phyloP scores from a whole-genome alignment of 2,797 vertebrate species.

The Enoplosus armatus region DNA sequence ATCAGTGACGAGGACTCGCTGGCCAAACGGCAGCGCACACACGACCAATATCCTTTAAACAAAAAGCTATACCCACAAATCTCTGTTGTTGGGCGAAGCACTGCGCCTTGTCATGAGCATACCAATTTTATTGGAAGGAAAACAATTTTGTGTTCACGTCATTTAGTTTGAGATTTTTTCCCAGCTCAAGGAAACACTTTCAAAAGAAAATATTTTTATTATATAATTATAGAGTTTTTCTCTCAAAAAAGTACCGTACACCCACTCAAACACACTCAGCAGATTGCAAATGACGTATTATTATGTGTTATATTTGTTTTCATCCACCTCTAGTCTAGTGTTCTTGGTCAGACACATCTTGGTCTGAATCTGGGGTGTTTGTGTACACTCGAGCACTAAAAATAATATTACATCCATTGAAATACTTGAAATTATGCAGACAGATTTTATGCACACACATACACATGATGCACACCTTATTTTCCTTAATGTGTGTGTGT shows the following conservation, averaged over 20 bases:
- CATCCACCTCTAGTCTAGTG: background rate
- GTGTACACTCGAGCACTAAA: too few species aligned
- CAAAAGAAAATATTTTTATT: too few species aligned
- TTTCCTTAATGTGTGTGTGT: constrained; percentile 86
- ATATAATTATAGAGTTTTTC: too few species aligned
- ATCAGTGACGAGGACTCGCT: constrained; percentile 98
- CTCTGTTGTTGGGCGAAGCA: background rate
- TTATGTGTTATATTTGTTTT: background rate
- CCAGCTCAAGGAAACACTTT: background rate
- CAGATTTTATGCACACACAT: background rate
- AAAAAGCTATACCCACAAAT: background rate
- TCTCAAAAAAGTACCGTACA: background rate
- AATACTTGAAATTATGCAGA: background rate
- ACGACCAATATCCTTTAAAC: constrained; percentile 95
- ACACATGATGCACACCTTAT: fast-evolving
- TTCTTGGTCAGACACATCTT: background rate
- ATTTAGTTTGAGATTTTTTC: background rate
- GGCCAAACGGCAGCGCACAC: constrained; percentile 93
- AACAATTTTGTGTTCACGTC: background rate
- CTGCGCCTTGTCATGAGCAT: too few species aligned
- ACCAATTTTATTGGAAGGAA: background rate
- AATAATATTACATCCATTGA: background rate
- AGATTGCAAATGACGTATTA: background rate
- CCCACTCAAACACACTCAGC: background rate
- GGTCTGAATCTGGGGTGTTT: too few species aligned